phyloP scores from a whole-genome alignment of 1,140 invertebrate species.

The Pseudachorutes palmiensis region DNA sequence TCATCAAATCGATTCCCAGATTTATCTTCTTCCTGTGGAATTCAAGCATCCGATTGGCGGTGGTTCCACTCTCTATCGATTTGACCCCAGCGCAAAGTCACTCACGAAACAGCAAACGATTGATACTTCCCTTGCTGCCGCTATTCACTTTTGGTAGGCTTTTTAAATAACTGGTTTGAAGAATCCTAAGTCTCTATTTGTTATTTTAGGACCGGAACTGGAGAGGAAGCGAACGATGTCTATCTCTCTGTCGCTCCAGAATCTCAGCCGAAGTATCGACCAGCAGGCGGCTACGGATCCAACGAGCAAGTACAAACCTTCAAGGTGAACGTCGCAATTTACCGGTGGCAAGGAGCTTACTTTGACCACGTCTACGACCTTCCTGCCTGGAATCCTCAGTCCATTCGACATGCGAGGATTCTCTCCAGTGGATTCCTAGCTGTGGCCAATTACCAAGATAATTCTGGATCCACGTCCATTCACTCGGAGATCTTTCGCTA shows the following conservation, averaged over 20 bases:
- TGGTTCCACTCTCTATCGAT: constrained; percentile 24
- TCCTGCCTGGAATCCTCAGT: constrained; percentile 41
- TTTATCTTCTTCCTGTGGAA: constrained; percentile 14
- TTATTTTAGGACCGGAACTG: constrained; percentile 17
- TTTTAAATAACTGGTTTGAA: not conserved
- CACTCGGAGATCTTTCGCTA: constrained; percentile 48
- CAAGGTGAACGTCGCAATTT: constrained; percentile 39
- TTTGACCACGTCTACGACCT: constrained; percentile 48
- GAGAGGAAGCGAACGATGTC: constrained; percentile 37
- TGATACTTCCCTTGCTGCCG: constrained; percentile 14
- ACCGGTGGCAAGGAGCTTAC: constrained; percentile 46
- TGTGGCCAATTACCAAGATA: constrained; percentile 44
- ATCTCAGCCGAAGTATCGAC: constrained; percentile 23
- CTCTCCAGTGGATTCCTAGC: constrained; percentile 42
- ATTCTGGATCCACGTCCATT: constrained; percentile 41
- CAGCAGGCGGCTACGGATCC: too few species aligned
- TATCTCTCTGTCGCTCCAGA: constrained; percentile 40
- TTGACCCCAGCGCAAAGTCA: constrained; percentile 9
- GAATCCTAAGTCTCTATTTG: not conserved
- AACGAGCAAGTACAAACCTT: constrained; percentile 24
- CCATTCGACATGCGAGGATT: constrained; percentile 43
- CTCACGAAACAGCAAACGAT: constrained; percentile 25
- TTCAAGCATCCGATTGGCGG: constrained; percentile 8
- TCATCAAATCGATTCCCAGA: constrained; percentile 4
- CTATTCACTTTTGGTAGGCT: constrained; percentile 22